Percentiles rank a stretch among this genome's conserved stretches.
Conservation (phyloP, 2,113 vertebrate genomes). For the Physeter macrocephalus region DNA sequence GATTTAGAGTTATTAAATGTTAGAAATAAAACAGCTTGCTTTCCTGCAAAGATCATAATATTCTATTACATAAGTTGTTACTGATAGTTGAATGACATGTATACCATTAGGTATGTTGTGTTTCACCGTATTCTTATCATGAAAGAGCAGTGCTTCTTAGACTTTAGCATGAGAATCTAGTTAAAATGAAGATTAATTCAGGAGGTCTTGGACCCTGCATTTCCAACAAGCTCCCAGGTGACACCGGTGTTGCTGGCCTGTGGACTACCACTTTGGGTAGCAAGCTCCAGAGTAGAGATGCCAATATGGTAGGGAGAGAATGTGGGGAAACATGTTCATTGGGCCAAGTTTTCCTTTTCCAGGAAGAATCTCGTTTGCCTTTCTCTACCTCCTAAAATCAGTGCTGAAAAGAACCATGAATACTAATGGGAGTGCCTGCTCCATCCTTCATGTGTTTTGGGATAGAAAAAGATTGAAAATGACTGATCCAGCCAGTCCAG, state of each 20-base stretch:
- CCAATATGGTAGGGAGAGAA: rapidly evolving
- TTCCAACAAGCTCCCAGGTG: not conserved
- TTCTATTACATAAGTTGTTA: not conserved
- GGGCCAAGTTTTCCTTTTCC: not conserved
- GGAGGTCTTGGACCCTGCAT: not conserved
- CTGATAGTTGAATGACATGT: not conserved
- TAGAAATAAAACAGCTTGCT: not conserved
- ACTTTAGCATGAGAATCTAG: not conserved
- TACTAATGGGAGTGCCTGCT: not conserved
- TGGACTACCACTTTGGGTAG: not conserved
- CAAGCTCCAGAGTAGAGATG: not conserved
- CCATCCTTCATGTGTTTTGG: not conserved
- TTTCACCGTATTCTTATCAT: not conserved
- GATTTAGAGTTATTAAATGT: not conserved
- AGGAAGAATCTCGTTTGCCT: not conserved
- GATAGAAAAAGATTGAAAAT: not conserved
- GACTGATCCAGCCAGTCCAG: not conserved
- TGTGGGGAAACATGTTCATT: not conserved
- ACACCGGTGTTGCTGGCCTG: too few species aligned
- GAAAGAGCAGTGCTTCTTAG: not conserved
- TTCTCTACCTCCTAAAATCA: not conserved
- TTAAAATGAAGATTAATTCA: not conserved
- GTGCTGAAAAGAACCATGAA: not conserved
- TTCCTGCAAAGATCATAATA: not conserved
- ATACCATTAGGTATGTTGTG: not conserved